Conservation (phyloP, 2,113 vertebrate genomes). For the Myiagra hebetior region DNA sequence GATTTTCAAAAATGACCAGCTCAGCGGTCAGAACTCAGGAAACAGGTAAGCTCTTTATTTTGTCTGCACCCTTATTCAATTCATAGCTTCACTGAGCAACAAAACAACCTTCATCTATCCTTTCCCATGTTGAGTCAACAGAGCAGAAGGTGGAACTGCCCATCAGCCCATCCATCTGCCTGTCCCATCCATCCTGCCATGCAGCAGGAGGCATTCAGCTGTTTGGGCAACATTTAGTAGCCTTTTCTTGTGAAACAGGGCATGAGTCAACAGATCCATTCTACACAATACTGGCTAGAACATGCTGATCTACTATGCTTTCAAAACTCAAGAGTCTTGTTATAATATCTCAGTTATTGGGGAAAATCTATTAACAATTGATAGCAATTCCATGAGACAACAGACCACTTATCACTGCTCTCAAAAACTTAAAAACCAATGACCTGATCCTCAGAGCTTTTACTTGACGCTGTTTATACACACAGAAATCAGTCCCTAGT, state of each 20-base stretch:
- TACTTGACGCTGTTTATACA: not conserved
- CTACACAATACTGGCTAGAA: not conserved
- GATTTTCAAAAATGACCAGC: not conserved
- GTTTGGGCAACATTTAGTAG: not conserved
- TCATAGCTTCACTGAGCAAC: not conserved
- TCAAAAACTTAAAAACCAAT: not conserved
- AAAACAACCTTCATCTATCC: not conserved
- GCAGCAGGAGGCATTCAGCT: not conserved
- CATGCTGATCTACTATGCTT: not conserved
- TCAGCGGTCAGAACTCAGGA: not conserved
- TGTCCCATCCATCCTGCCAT: not conserved
- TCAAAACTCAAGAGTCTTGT: not conserved
- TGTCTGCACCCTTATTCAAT: not conserved
- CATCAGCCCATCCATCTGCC: no score
- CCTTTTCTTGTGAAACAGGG: not conserved
- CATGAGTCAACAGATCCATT: not conserved
- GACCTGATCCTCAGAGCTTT: not conserved
- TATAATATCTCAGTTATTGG: not conserved
- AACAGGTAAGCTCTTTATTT: not conserved
- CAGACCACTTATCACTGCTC: not conserved
- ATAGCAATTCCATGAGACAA: not conserved
- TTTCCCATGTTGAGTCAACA: not conserved
- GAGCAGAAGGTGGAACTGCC: not conserved
- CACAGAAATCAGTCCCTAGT: not conserved
- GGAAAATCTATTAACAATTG: not conserved